Evolutionary conservation across 1,140 invertebrate genomes (phyloP).

Genomic region (Drosophila rufa): DNA sequence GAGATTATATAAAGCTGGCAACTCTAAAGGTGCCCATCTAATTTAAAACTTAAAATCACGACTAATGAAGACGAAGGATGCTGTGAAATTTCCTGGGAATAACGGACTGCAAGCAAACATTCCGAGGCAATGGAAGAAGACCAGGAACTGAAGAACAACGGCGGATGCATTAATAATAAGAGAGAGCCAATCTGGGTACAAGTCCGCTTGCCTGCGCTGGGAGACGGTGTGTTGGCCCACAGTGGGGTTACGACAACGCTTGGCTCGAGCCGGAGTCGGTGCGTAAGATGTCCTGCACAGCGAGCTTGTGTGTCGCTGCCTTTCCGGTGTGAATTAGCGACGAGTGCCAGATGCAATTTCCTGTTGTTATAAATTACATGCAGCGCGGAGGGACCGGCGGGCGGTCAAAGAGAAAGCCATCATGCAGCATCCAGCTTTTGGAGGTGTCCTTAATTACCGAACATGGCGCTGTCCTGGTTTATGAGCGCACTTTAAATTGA

Average conservation of each 20-base stretch:
- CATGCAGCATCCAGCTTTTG: constrained; percentile 11
- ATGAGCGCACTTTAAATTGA: constrained; percentile 53
- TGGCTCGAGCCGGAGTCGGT: constrained; percentile 25
- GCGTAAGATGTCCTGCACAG: constrained; percentile 56
- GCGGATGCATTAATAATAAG: constrained; percentile 66
- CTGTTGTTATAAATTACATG: constrained; percentile 71
- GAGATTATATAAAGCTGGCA: background rate
- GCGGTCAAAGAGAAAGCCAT: constrained; percentile 1
- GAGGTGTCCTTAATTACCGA: constrained; percentile 64
- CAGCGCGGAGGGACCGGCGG: background rate
- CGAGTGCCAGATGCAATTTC: constrained; percentile 76
- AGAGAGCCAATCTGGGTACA: constrained; percentile 5
- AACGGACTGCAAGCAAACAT: constrained; percentile 12
- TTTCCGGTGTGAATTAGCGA: constrained; percentile 76
- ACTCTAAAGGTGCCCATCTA: background rate
- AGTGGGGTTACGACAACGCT: constrained; percentile 14
- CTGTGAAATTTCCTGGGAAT: constrained; percentile 21
- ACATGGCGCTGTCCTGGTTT: constrained; percentile 36
- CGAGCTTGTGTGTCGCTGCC: constrained; percentile 50
- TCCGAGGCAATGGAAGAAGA: constrained; percentile 19
- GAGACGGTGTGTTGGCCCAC: constrained; percentile 7
- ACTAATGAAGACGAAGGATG: constrained; percentile 59
- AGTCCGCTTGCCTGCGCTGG: background rate
- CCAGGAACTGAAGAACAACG: constrained; percentile 24
- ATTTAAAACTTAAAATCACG: constrained; percentile 55